Evolutionary conservation across 2,888 invertebrate species (phyloP).

Genomic region (Ormyrus rosae): DNA sequence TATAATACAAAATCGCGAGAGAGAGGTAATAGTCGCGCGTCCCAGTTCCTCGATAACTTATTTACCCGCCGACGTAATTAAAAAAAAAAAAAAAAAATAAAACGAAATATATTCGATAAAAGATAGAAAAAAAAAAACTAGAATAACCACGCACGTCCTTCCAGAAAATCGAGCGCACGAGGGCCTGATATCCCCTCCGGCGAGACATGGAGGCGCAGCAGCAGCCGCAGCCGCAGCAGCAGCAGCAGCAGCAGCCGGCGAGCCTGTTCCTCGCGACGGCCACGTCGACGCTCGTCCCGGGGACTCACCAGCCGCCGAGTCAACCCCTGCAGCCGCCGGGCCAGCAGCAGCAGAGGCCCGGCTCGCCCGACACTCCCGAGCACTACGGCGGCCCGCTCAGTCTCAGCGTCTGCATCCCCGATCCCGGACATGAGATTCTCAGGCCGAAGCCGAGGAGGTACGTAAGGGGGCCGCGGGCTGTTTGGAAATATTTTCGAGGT

Average conservation of each 20-base stretch:
- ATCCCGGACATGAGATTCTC: slow-evolving; percentile 89
- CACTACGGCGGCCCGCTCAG: slow-evolving; percentile 81
- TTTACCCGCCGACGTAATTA: too few relatives aligned
- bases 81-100: too few relatives aligned
- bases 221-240: slow-evolving; percentile 14
- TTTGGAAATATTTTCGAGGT: too few relatives aligned
- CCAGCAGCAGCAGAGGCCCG: neutral
- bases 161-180: too few relatives aligned
- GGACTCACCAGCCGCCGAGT: neutral
- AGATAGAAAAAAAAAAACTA: too few relatives aligned
- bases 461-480: neutral
- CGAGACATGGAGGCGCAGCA: slow-evolving; percentile 20
- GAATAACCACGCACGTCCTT: too few relatives aligned
- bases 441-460: slow-evolving; percentile 91
- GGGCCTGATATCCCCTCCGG: neutral
- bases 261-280: neutral
- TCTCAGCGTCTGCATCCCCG: slow-evolving; percentile 81
- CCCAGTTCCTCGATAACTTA: too few relatives aligned
- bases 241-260: neutral
- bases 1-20: too few relatives aligned
- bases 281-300: neutral
- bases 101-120: too few relatives aligned
- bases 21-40: too few relatives aligned
- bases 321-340: neutral
- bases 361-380: slow-evolving; percentile 70